Evolutionary conservation across 2,113 vertebrate species (phyloP), one percentile per base, ranked within the genome.

Genomic region (Atractosteus spatula): DNA sequence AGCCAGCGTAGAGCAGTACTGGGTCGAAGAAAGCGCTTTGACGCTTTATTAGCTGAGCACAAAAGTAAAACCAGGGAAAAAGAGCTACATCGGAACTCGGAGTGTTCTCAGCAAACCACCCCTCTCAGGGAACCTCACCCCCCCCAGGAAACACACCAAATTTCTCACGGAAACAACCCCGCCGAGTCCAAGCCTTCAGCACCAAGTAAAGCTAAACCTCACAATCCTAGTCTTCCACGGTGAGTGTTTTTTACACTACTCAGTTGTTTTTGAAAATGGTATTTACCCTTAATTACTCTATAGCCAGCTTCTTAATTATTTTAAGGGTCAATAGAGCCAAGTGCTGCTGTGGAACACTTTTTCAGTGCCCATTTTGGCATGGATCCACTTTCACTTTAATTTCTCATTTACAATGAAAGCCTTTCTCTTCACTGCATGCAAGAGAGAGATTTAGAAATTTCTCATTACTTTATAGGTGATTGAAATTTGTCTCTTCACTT

Each of bases 121-220:
- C 93, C 93, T 94, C 97, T 99, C 97, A 99, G 97, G 97, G 97
- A 98, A 92, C 94, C 91, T 83, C 94, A 96, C 91, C 94, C 94
- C 83, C 77, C 93, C 76, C 93, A 93, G 89, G 94, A 97, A 90
- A 85, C 89, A 80, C 94, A 95, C 89, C 93, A 88, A 87, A 93
- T 87, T 79, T 88, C 94, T 89, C 95, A 96, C 68, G 94, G 94
- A 91, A 93, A 93, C 83, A 89, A 88, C 82, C 84, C 93, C 81
- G 81, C 91, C 57, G 96, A 95, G 87, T 84, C 92, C 79, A 98
- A 97, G 95, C 93, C 93, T 95, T 93, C 86, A 80, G 78, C 92
- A 85, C 85, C 90, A 77, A 90, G 91, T 91, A 98, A 97, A 89
- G 91, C 94, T 87, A 96, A 96, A 93, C 94, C 95, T 95, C 93